Conservation (phyloP, 2,888 invertebrate species). For the Acrocyrtus sp. region DNA sequence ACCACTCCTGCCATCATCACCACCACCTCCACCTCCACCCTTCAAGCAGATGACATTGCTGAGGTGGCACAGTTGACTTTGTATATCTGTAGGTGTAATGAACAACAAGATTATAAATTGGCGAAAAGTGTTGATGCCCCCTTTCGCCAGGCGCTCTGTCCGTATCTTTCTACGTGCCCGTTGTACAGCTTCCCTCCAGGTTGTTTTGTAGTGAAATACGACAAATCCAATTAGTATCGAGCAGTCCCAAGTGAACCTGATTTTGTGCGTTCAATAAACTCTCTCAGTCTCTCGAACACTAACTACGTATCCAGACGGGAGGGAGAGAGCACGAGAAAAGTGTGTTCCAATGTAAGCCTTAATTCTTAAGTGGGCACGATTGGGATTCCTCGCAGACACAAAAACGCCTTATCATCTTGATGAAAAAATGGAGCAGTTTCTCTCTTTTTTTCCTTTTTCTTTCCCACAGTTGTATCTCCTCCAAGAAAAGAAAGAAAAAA, state of each 20-base stretch:
- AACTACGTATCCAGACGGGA: neutral
- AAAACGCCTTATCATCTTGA: conserved; percentile 19
- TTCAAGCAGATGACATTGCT: too few relatives aligned
- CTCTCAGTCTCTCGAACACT: neutral
- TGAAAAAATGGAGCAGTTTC: neutral
- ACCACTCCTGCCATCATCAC: too few relatives aligned
- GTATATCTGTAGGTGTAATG: too few relatives aligned
- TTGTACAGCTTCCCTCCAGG: conserved; percentile 19
- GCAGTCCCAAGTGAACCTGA: conserved; percentile 54
- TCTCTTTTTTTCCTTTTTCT: too few relatives aligned
- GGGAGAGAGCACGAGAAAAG: neutral
- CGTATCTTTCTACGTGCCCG: too few relatives aligned
- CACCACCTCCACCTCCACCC: too few relatives aligned
- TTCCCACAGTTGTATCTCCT: too few relatives aligned
- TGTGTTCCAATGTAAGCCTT: conserved; percentile 23
- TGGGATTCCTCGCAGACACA: conserved; percentile 39
- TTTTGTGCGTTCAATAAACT: conserved; percentile 41
- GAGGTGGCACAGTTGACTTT: too few relatives aligned
- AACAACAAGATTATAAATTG: too few relatives aligned
- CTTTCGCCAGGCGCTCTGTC: too few relatives aligned
- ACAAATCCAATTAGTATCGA: conserved; percentile 63
- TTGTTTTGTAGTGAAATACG: conserved; percentile 55
- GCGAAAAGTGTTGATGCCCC: too few relatives aligned
- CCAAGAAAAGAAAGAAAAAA: too few relatives aligned
- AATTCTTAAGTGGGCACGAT: conserved; percentile 57